Percentiles rank a stretch among this genome's conserved stretches.
Conservation (phyloP, 2,113 vertebrate species). For the Trachemys scripta region DNA sequence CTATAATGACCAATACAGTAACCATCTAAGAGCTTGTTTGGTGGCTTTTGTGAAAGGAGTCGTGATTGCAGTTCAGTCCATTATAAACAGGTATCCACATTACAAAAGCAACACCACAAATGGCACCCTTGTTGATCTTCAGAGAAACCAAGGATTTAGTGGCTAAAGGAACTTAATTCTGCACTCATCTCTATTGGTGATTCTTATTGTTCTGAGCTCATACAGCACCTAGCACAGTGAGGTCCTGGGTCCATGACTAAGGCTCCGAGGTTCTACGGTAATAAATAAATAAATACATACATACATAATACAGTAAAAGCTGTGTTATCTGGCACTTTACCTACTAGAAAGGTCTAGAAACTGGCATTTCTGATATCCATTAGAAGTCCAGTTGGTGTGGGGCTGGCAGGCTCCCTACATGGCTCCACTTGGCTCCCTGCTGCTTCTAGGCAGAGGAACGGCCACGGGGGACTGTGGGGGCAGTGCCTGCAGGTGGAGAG, state of each 20-base stretch:
- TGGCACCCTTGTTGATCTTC: accelerated
- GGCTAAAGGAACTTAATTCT: not conserved
- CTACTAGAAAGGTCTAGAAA: too few relatives aligned
- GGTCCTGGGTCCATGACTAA: not conserved
- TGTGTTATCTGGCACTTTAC: too few relatives aligned
- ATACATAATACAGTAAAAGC: too few relatives aligned
- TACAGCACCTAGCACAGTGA: not conserved
- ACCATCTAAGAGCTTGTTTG: not conserved
- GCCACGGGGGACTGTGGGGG: too few relatives aligned
- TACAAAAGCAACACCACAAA: not conserved
- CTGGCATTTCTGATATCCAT: too few relatives aligned
- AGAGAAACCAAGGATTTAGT: not conserved
- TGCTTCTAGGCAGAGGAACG: too few relatives aligned
- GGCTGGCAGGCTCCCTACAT: too few relatives aligned
- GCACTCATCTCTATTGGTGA: not conserved
- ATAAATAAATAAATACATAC: too few relatives aligned
- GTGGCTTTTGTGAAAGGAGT: not conserved
- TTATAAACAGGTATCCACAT: accelerated
- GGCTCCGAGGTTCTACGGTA: not conserved
- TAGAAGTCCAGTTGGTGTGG: too few relatives aligned
- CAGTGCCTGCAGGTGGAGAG: too few relatives aligned
- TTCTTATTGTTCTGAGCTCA: not conserved
- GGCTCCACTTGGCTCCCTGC: too few relatives aligned
- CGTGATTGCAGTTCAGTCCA: not conserved
- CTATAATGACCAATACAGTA: accelerated